Base-by-base conservation (phyloP, 2,113 vertebrate genomes). In the Tauraco erythrolophus region DNA sequence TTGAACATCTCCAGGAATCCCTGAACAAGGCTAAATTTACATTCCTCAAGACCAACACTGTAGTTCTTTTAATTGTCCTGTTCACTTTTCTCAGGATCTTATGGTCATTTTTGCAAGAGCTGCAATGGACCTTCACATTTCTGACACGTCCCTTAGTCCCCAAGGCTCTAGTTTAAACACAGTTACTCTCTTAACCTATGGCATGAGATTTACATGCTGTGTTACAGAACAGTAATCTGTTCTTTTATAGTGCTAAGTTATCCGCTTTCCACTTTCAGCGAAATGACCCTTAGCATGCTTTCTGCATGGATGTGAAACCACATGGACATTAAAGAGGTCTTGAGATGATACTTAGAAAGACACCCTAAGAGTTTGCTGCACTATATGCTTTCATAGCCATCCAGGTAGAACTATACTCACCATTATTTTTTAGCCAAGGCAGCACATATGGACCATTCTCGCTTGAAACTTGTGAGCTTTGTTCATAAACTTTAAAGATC, bases 381-480 rank as follows among this genome's bases (percentile, higher is more conserved):
- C 19, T 71, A 3, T 68, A 13, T 61, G 23, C 39, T 91, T 30
- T 75, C 41, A 60, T 15, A 64, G 21, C 28, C 33, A n/a, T 50
- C 37, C 66, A 78, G 53, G 30, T 31, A 87, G 46, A 83, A 53
- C 15, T 60, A 74, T 33, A 69, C 9, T 31, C 35, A 71, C 21
- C 22, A 53, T 80, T 76, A 45, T 76, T 90, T 84, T 94, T 91
- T 48, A 74, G 31, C 64, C 0, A 0, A 85, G 31, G 31, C 28
- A 89, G 24, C 57, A 78, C 62, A 74, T 53, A 56, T 4, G 13
- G 50, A 79, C 46, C 27, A 83, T 89, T 80, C 25, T 7, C 30
- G 91, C 68, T 72, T 93, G 41, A 58, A 94, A 88, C 77, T 30
- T 70, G 51, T 84, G 58, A 79, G 41, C 45, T 96, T 92, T 74